Evolutionary conservation across 2,113 vertebrate genomes (phyloP).

Genomic region (Pluvialis apricaria): DNA sequence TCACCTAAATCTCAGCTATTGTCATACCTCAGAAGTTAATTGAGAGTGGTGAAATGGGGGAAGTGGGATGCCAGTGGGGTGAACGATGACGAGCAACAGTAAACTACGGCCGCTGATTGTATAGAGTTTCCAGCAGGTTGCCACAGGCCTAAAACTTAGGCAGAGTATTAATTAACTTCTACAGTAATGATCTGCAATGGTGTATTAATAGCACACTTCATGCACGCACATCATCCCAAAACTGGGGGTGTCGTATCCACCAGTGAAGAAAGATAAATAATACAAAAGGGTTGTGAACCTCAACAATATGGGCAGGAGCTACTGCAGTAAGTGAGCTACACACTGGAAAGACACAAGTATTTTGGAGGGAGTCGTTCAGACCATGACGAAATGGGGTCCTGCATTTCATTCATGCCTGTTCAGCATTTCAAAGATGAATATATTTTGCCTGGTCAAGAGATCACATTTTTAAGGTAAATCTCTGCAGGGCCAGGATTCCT

Average conservation of each 20-base stretch:
- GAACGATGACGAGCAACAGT: neutral
- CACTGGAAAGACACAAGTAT: neutral
- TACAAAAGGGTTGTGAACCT: neutral
- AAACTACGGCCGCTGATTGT: neutral
- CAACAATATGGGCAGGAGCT: neutral
- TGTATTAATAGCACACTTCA: neutral
- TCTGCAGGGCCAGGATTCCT: neutral
- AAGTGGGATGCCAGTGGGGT: neutral
- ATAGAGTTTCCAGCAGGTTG: slow-evolving; percentile 12
- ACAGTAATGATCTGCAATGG: neutral
- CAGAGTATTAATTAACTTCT: slow-evolving; percentile 44
- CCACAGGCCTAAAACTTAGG: slow-evolving; percentile 12
- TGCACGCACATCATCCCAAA: neutral
- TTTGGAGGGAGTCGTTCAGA: neutral
- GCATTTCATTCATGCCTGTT: neutral
- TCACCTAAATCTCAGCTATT: neutral
- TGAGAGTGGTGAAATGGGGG: neutral
- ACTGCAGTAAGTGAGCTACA: neutral
- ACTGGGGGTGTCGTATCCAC: neutral
- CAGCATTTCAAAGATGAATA: neutral
- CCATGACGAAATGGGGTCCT: neutral
- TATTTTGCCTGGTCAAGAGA: neutral
- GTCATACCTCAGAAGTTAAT: neutral
- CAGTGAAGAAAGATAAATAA: neutral
- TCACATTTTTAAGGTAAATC: neutral